Percentiles rank a stretch among this genome's conserved stretches.
These are phyloP conservation scores for Acholoe squamosa DNA, from an alignment of 2,888 invertebrate species.

Conservation along the genomic window DNA sequence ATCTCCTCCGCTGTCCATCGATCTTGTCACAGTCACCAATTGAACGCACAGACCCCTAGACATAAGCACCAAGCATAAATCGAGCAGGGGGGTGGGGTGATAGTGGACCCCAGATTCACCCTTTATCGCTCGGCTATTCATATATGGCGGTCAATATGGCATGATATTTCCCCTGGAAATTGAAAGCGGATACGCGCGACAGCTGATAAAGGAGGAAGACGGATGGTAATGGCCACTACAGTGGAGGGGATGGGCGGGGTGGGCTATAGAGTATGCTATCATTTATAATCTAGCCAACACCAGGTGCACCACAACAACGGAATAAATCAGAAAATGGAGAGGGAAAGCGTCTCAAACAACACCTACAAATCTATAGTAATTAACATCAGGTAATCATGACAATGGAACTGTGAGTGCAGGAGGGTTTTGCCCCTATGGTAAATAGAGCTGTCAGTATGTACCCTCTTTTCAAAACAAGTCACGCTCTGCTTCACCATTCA, in stretches of 20 bases:
- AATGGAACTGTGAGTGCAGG: not conserved
- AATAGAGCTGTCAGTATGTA: too few relatives aligned
- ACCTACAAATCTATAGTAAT: not conserved
- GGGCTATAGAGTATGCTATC: not conserved
- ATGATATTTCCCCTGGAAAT: slow-evolving; percentile 2
- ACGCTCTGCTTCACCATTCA: too few relatives aligned
- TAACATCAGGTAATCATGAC: not conserved
- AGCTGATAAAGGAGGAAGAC: slow-evolving; percentile 17
- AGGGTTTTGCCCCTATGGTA: too few relatives aligned
- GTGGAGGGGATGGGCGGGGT: not conserved
- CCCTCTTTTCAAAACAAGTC: too few relatives aligned
- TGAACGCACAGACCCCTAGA: not conserved
- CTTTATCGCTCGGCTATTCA: slow-evolving; percentile 2
- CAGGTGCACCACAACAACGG: not conserved
- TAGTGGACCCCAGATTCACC: not conserved
- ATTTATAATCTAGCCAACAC: not conserved
- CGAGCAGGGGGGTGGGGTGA: not conserved
- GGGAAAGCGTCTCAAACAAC: not conserved
- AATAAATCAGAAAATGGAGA: not conserved
- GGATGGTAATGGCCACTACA: slow-evolving; percentile 17
- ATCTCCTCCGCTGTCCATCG: not conserved
- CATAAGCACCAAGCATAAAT: slow-evolving; percentile 7
- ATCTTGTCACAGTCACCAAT: not conserved
- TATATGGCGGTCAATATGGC: slow-evolving; percentile 34
- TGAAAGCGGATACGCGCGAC: slow-evolving; percentile 35